Evolutionary conservation across 1,140 invertebrate species (phyloP), one percentile per base, ranked within the genome.

Genomic region (Tyrophagus putrescentiae): DNA sequence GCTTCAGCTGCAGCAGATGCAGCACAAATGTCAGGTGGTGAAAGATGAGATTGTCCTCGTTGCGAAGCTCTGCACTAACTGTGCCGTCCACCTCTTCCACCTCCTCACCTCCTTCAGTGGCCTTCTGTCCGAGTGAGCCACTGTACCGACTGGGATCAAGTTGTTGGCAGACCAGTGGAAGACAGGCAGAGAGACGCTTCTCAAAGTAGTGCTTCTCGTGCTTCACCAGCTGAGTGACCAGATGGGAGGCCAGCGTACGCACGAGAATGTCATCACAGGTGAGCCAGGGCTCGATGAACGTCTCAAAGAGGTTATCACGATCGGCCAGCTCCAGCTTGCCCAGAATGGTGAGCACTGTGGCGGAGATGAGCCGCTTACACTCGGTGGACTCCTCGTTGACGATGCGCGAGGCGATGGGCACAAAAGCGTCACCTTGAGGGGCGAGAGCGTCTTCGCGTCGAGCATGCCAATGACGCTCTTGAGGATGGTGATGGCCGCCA

Each of bases 401-500:
- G 64, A 87, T 72, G 59, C 80, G 71, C 0, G 80, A 77, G 18
- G 84, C 79, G 27, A 92, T 70, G 0, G 83, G 79, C 0, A 90
- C 67, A 65, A 89, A 84, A 44, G 91, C 76, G 1, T 84, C 74
- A 4, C 79, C 78, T 9, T 79, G 75, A n/a, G n/a, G n/a, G n/a
- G n/a, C n/a, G n/a, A n/a, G 59, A 83, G n/a, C n/a, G n/a, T 75
- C 50, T 78, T 73, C 58, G n/a, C n/a, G 67, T 68, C 67, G 72
- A 86, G 29, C 39, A 16, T 28, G 25, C 29, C 82, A 69, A 94
- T 80, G 29, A 94, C 78, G 44, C 77, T 76, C 28, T 83, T 78
- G 25, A 96, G 71, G 76, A 95, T 88, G 69, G 86, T 81, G 0
- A 94, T 72, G 0, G 85, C 86, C 9, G 88, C 91, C 50, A 84